Percentiles rank a stretch among this genome's conserved stretches.
Conservation (phyloP, 1,140 invertebrate species). For the Portunus trituberculatus region DNA sequence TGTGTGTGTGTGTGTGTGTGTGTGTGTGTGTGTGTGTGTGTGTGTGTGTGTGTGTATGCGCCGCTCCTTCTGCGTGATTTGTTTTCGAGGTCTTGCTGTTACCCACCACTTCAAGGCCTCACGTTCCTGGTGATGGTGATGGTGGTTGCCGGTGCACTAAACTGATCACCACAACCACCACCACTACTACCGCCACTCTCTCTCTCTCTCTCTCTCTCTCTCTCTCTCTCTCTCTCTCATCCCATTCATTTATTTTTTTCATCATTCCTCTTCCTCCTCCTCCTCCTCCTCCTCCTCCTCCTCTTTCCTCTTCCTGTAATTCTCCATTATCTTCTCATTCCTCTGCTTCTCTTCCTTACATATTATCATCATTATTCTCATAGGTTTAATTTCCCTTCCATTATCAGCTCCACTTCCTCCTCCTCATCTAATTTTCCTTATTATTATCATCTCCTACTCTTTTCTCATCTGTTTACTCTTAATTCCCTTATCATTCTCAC, state of each 20-base stretch:
- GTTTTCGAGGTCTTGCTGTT: background rate
- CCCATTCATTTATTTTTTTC: no score
- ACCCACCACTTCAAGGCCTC: background rate
- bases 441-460: background rate
- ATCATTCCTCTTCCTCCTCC: background rate
- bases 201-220: background rate
- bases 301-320: background rate
- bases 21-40: no score
- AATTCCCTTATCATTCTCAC: background rate
- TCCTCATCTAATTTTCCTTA: background rate
- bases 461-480: no score
- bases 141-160: background rate
- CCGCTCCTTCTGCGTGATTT: no score
- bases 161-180: background rate
- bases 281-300: background rate
- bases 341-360: background rate
- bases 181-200: background rate
- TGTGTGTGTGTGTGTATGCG: no score
- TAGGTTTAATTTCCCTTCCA: no score
- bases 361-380: no score
- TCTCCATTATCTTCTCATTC: background rate
- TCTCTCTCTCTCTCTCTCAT: background rate
- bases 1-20: no score
- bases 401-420: background rate
- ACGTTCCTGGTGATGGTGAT: background rate